Evolutionary conservation across 1,140 invertebrate species (phyloP).

Genomic region (Helicoverpa armigera): DNA sequence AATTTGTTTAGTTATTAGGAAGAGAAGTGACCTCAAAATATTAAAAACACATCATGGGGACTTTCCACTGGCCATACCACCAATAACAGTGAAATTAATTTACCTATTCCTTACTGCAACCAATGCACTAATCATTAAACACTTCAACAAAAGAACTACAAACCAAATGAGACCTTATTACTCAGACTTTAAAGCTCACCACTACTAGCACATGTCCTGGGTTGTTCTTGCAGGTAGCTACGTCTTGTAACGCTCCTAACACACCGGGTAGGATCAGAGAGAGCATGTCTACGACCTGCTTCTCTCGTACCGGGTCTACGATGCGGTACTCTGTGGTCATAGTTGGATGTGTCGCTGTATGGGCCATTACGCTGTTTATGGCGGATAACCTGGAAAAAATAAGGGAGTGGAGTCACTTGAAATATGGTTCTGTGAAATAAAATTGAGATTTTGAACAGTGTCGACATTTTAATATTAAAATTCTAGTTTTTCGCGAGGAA

Average conservation of each 20-base stretch:
- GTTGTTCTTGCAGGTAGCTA: slow-evolving; percentile 86
- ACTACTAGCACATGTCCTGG: slow-evolving; percentile 88
- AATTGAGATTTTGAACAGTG: no score
- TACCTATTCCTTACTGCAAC: no score
- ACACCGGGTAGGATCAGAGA: slow-evolving; percentile 89
- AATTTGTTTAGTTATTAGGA: slow-evolving; percentile 2
- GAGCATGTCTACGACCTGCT: slow-evolving; percentile 85
- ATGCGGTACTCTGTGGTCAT: slow-evolving; percentile 77
- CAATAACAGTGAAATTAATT: no score
- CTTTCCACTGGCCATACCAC: no score
- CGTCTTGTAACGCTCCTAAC: slow-evolving; percentile 86
- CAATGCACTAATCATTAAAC: no score
- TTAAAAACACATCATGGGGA: no score
- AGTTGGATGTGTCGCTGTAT: slow-evolving; percentile 85
- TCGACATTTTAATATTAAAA: no score
- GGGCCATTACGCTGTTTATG: slow-evolving; percentile 87
- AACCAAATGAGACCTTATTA: no score
- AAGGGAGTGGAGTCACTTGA: not conserved
- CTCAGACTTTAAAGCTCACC: slow-evolving; percentile 74
- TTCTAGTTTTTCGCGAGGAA: no score
- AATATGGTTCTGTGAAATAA: no score
- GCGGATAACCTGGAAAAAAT: slow-evolving; percentile 83
- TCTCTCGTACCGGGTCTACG: slow-evolving; percentile 57
- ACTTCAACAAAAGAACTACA: no score
- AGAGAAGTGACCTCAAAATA: no score